Base-by-base conservation (phyloP, 2,113 vertebrate species). In the Prolemur simus region DNA sequence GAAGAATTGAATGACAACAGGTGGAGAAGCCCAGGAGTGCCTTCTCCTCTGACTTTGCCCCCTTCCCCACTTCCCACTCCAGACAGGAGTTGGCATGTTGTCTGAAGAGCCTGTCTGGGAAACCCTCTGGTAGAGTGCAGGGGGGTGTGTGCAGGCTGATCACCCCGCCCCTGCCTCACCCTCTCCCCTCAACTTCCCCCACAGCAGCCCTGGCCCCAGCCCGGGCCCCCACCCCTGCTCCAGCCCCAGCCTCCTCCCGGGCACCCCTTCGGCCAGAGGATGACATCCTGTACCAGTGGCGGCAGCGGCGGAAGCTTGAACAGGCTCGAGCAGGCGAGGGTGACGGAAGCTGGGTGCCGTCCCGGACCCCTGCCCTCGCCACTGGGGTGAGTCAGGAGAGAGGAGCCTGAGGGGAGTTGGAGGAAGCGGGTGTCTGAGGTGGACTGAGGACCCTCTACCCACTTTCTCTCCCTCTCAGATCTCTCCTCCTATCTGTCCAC, bases 241-340 rank as follows among this genome's bases (percentile, higher is more conserved):
- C 84, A 68, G 23, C 58, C 25, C 69, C 47, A 1, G 27, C 21
- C 73, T 88, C 96, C 85, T 93, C 94, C 10, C 76, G 1, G 45
- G 60, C 89, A 52, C 81, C 96, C 63, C 63, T 96, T 45, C 95
- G 81, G 20, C 99, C 98, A 6, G 99, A 99, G 80, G 98, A 99
- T 25, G 99, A 99, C 97, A 99, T 99, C 95, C 97, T 99, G 82
- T 99, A 99, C 96, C 99, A 99, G 97, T 99, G 99, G 99, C 98
- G 99, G 54, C 98, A 99, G 84, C 98, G 99, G 78, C 98, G 99
- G 92, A 99, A 99, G 97, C 99, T 99, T 98, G 99, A 99, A 87
- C 98, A 98, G 96, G 99, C 99, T 42, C 98, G 95, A 56, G 96
- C 98, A 60, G 84, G 94, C 88, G 47, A 97, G 84, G 89, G 96